Percentiles rank a stretch among this genome's conserved stretches.
These are phyloP conservation scores for Strigops habroptila DNA, from an alignment of 2,113 vertebrate genomes.

Conservation along the genomic window DNA sequence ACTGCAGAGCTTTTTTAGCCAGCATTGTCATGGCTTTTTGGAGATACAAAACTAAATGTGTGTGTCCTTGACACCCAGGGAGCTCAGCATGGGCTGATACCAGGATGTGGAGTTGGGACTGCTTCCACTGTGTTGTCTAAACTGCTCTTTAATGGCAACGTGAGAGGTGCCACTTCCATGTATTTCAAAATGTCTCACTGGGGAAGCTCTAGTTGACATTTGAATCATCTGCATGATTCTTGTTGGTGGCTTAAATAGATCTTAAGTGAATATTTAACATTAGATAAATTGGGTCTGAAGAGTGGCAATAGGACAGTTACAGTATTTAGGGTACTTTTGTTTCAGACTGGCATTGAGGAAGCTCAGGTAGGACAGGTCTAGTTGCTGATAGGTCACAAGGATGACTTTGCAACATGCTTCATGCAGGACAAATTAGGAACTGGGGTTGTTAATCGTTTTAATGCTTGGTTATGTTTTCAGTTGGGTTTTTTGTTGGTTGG, in stretches of 20 bases:
- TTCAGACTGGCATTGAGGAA: not conserved
- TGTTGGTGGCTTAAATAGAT: not conserved
- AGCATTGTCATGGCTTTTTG: not conserved
- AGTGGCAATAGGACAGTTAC: fast-evolving
- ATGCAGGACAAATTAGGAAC: not conserved
- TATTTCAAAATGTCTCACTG: not conserved
- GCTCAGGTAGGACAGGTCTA: not conserved
- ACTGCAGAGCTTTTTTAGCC: not conserved
- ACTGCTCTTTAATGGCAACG: fast-evolving
- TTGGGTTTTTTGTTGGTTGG: too few species aligned
- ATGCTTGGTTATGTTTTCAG: not conserved
- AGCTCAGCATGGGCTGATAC: fast-evolving
- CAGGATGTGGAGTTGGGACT: fast-evolving
- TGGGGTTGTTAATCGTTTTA: not conserved
- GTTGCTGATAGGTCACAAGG: fast-evolving
- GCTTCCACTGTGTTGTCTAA: not conserved
- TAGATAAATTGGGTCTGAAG: not conserved
- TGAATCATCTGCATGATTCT: not conserved
- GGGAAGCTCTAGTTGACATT: not conserved
- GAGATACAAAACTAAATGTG: fast-evolving
- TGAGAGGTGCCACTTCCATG: not conserved
- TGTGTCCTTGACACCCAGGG: not conserved
- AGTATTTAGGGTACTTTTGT: not conserved
- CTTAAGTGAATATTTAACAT: not conserved
- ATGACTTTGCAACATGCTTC: not conserved